Conservation (phyloP, 2,888 invertebrate genomes). For the Orchesella flavescens region DNA sequence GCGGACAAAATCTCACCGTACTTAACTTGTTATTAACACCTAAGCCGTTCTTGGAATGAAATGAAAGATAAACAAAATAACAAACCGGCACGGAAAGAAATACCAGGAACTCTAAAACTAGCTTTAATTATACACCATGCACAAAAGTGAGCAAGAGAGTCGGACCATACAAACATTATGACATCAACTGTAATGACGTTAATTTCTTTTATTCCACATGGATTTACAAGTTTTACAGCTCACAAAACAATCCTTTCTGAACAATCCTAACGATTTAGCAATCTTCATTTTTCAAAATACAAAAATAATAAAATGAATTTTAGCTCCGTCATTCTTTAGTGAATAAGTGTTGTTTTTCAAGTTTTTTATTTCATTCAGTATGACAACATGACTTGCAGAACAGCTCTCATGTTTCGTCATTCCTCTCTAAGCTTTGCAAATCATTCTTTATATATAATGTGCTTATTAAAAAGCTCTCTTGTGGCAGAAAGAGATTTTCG, state of each 20-base stretch:
- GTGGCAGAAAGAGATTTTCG: slow-evolving; percentile 46
- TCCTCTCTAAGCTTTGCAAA: slow-evolving; percentile 44
- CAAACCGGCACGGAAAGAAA: no score
- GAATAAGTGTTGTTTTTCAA: slow-evolving; percentile 45
- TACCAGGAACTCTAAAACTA: no score
- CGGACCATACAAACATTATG: slow-evolving; percentile 2
- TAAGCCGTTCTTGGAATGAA: no score
- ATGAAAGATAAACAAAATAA: no score
- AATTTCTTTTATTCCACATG: slow-evolving; percentile 11
- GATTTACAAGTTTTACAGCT: slow-evolving; percentile 32
- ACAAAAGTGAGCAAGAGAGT: no score
- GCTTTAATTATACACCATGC: no score
- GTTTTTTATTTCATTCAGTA: slow-evolving; percentile 43
- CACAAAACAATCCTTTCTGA: slow-evolving; percentile 17
- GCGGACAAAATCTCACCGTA: no score
- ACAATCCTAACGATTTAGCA: slow-evolving; percentile 27
- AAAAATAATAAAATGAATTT: slow-evolving; percentile 2
- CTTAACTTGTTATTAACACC: no score
- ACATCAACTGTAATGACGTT: slow-evolving; percentile 25
- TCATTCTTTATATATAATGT: slow-evolving; percentile 39
- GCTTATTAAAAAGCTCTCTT: slow-evolving; percentile 34
- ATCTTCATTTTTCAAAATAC: slow-evolving; percentile 26
- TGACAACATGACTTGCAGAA: slow-evolving; percentile 55
- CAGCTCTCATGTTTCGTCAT: slow-evolving; percentile 21
- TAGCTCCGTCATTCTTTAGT: not conserved